Conservation (phyloP, 2,888 invertebrate genomes). For the Anarsia innoxiella region DNA sequence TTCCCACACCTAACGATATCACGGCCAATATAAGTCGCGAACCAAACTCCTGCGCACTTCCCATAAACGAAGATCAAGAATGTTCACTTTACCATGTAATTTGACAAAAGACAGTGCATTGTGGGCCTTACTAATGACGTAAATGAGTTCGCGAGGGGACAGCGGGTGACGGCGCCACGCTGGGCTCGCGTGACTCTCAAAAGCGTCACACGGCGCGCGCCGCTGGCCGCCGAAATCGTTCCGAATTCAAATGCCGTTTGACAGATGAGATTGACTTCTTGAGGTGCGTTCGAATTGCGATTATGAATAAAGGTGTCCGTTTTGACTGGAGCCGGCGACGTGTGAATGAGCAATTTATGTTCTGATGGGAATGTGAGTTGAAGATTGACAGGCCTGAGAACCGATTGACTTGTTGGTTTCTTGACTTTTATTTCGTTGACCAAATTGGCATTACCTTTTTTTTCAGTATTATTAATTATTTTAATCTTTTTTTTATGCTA, state of each 20-base stretch:
- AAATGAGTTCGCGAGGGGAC: conserved; percentile 28
- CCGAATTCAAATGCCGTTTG: conserved; percentile 47
- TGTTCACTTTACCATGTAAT: conserved; percentile 54
- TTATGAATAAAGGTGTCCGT: too few relatives aligned
- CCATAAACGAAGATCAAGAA: conserved; percentile 65
- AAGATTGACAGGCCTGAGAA: conserved; percentile 35
- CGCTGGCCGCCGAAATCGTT: conserved; percentile 32
- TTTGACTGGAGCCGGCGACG: conserved; percentile 41
- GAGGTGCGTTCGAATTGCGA: conserved; percentile 35
- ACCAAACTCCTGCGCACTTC: conserved; percentile 46
- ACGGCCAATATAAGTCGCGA: conserved; percentile 36
- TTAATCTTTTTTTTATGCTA: too few relatives aligned
- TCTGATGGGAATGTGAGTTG: conserved; percentile 49
- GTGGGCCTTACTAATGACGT: conserved; percentile 26
- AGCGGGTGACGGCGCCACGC: conserved; percentile 28
- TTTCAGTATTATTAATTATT: too few relatives aligned
- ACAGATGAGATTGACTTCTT: conserved; percentile 51
- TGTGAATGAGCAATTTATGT: conserved; percentile 66
- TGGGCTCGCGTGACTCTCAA: conserved; percentile 43
- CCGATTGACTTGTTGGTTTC: too few relatives aligned
- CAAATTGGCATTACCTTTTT: too few relatives aligned
- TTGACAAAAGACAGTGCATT: conserved; percentile 6
- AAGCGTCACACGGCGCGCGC: conserved; percentile 49
- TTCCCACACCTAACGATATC: conserved; percentile 24
- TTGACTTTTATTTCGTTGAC: too few relatives aligned